Conservation (phyloP, 2,797 vertebrate species). For the Scomberomorus guttatus region DNA sequence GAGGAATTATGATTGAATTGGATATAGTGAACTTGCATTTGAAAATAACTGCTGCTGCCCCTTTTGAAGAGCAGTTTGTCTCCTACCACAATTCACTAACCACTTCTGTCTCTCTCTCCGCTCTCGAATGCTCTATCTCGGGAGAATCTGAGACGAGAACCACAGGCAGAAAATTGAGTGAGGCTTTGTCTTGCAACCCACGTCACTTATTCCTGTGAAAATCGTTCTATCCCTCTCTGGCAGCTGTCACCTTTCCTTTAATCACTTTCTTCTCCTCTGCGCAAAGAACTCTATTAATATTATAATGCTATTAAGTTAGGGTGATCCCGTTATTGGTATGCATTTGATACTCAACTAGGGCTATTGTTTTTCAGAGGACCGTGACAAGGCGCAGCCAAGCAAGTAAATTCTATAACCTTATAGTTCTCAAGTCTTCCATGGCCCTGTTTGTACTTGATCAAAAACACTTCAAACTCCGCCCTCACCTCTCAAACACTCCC, state of each 20-base stretch:
- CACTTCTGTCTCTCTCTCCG: conserved; percentile 16
- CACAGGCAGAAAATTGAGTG: conserved; percentile 41
- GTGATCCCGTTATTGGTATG: conserved; percentile 43
- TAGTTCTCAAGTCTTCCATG: conserved; percentile 19
- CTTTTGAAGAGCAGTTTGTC: too few relatives aligned
- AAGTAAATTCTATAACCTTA: conserved; percentile 35
- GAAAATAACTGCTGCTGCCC: too few relatives aligned
- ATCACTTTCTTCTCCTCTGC: conserved; percentile 51
- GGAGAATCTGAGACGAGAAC: conserved; percentile 49
- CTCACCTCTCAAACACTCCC: conserved; percentile 23
- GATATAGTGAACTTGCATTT: too few relatives aligned
- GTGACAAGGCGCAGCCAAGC: conserved; percentile 46
- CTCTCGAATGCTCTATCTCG: conserved; percentile 35
- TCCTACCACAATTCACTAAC: not conserved
- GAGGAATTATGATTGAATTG: too few relatives aligned
- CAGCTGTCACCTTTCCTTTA: conserved; percentile 67
- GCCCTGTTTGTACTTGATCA: conserved; percentile 28
- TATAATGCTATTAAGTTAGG: conserved; percentile 38
- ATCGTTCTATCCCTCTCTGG: conserved; percentile 40
- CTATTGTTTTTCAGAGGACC: conserved; percentile 47
- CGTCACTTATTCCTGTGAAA: conserved; percentile 51
- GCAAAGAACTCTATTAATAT: conserved; percentile 44
- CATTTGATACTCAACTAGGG: conserved; percentile 29
- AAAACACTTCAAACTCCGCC: conserved; percentile 48
- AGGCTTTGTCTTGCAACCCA: conserved; percentile 54